These are phyloP conservation scores for Macaria liturata DNA, from an alignment of 2,888 invertebrate species.

Conservation along the genomic window DNA sequence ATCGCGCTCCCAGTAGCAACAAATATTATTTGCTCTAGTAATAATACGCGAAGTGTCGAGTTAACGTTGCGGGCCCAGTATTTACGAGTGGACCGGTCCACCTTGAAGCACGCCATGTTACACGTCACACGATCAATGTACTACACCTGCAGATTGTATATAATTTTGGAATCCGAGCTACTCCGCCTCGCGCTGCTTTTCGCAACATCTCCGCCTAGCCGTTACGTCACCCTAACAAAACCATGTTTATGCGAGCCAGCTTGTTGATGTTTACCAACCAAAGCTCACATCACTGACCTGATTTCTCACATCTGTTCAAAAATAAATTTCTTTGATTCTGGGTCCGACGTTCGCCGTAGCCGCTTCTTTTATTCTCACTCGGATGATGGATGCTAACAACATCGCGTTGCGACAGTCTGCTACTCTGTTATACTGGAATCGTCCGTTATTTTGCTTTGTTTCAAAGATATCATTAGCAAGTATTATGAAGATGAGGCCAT, in stretches of 20 bases:
- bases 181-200: slow-evolving; percentile 52
- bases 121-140: slow-evolving; percentile 51
- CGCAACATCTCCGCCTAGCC: slow-evolving; percentile 59
- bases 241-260: slow-evolving; percentile 65
- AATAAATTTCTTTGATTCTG: slow-evolving; percentile 58
- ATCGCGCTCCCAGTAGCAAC: slow-evolving; percentile 1
- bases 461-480: slow-evolving; percentile 42
- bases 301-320: slow-evolving; percentile 68
- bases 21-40: slow-evolving; percentile 14
- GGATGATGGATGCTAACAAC: slow-evolving; percentile 36
- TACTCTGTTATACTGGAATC: slow-evolving; percentile 27
- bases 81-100: slow-evolving; percentile 56
- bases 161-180: slow-evolving; percentile 58
- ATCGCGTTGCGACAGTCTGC: slow-evolving; percentile 24
- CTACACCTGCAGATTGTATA: slow-evolving; percentile 57
- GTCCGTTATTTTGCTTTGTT: slow-evolving; percentile 29
- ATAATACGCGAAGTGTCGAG: slow-evolving; percentile 45
- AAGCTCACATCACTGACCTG: slow-evolving; percentile 73
- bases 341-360: slow-evolving; percentile 36
- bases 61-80: slow-evolving; percentile 53
- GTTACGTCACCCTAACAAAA: slow-evolving; percentile 66
- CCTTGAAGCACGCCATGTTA: slow-evolving; percentile 65
- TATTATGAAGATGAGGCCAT: slow-evolving; percentile 33
- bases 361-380: slow-evolving; percentile 36
- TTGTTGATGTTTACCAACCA: slow-evolving; percentile 63